Percentiles rank a stretch among this genome's conserved stretches.
Conservation (phyloP, 2,113 vertebrate genomes). For the Ptilonorhynchus violaceus region DNA sequence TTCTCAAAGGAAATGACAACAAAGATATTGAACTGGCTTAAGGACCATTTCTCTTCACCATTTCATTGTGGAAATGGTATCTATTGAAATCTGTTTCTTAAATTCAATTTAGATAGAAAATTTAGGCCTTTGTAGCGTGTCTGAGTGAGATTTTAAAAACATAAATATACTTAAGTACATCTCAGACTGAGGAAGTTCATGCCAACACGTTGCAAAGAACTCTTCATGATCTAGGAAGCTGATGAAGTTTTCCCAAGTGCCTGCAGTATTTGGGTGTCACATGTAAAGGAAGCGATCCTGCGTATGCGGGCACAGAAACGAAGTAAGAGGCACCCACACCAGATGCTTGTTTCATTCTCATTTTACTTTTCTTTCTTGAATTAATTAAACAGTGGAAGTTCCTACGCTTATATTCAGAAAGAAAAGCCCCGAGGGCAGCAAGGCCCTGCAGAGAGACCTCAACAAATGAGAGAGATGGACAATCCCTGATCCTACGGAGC, state of each 20-base stretch:
- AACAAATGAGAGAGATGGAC: not conserved
- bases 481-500: rapidly evolving
- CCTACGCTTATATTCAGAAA: not conserved
- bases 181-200: not conserved
- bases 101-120: not conserved
- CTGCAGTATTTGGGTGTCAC: not conserved
- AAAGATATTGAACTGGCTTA: not conserved
- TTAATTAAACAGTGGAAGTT: not conserved
- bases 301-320: too few species aligned
- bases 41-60: not conserved
- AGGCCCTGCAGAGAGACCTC: not conserved
- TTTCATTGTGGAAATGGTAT: not conserved
- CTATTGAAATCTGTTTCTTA: not conserved
- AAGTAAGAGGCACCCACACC: not conserved
- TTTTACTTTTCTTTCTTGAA: not conserved
- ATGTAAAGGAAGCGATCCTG: not conserved
- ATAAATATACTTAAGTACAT: not conserved
- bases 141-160: not conserved
- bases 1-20: not conserved
- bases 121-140: rapidly evolving
- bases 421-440: not conserved
- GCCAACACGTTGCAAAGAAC: not conserved
- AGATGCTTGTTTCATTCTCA: not conserved
- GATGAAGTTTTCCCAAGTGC: not conserved
- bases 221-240: not conserved